Percentiles rank a stretch among this genome's conserved stretches.
These are phyloP conservation scores for Trachelus iudaicus DNA, from an alignment of 2,888 invertebrate genomes.

Conservation along the genomic window DNA sequence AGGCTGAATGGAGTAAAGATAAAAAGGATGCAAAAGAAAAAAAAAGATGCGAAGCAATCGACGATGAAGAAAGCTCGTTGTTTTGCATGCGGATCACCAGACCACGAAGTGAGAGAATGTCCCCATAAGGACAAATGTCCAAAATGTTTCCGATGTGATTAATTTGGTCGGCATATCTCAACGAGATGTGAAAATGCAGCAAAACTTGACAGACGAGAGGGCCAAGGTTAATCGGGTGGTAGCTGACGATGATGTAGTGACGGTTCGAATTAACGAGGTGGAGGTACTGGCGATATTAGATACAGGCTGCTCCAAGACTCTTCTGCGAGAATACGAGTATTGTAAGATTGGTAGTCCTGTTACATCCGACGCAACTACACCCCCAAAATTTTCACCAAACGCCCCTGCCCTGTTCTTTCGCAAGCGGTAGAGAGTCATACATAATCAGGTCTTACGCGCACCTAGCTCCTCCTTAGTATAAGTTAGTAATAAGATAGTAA, in stretches of 20 bases:
- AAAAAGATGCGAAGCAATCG: background rate
- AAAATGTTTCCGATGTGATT: slow-evolving; percentile 35
- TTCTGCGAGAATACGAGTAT: slow-evolving; percentile 13
- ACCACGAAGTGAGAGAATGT: slow-evolving; percentile 16
- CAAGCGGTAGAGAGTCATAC: too few species aligned
- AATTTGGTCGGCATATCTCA: slow-evolving; percentile 25
- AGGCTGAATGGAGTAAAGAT: background rate
- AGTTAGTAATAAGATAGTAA: too few species aligned
- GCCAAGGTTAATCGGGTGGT: background rate
- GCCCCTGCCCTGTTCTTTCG: too few species aligned
- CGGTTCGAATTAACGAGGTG: slow-evolving; percentile 3
- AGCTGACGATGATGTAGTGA: background rate
- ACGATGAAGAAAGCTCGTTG: slow-evolving; percentile 6
- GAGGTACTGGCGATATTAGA: slow-evolving; percentile 9
- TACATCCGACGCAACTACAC: too few species aligned
- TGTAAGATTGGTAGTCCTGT: slow-evolving; percentile 8
- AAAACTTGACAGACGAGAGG: background rate
- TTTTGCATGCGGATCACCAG: slow-evolving; percentile 15
- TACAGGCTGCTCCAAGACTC: slow-evolving; percentile 13
- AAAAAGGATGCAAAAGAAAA: background rate
- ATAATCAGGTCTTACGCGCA: too few species aligned
- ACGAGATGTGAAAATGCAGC: background rate
- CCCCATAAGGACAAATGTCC: slow-evolving; percentile 17
- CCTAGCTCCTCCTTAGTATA: too few species aligned
- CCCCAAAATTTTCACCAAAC: too few species aligned